Percentiles rank a stretch among this genome's conserved stretches.
phyloP scores from a whole-genome alignment of 2,113 vertebrate species.

The Sitta europaea region DNA sequence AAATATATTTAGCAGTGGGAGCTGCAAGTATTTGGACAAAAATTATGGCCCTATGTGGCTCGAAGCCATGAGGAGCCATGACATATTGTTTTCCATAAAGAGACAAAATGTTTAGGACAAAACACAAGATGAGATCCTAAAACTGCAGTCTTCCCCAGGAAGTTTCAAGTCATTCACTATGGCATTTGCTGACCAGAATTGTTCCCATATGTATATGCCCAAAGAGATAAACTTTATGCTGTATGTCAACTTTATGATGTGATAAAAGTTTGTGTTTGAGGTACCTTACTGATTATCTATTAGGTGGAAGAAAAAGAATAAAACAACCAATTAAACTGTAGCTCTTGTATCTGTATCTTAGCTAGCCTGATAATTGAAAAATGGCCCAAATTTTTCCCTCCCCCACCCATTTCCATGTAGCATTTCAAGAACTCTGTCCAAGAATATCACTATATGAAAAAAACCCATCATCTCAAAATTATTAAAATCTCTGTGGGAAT shows the following conservation, averaged over 20 bases:
- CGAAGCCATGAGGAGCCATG: not conserved
- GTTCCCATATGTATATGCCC: conserved; percentile 12
- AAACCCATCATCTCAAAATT: conserved; percentile 80
- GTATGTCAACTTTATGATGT: conserved; percentile 60
- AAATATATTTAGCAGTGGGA: not conserved
- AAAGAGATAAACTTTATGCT: conserved; percentile 57
- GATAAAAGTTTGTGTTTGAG: conserved; percentile 69
- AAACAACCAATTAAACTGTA: conserved; percentile 70
- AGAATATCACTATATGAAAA: conserved; percentile 77
- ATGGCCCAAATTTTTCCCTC: conserved; percentile 38
- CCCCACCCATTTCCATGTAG: conserved; percentile 44
- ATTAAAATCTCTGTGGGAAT: conserved; percentile 90
- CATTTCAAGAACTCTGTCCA: conserved; percentile 79
- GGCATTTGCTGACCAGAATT: not conserved
- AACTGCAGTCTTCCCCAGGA: not conserved
- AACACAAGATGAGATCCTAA: not conserved
- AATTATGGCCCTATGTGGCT: not conserved
- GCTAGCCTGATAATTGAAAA: conserved; percentile 65
- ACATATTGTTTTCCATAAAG: not conserved
- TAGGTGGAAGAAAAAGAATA: conserved; percentile 67
- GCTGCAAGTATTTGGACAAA: not conserved
- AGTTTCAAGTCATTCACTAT: not conserved
- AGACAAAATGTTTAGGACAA: not conserved
- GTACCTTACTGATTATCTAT: conserved; percentile 66
- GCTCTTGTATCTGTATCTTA: conserved; percentile 31